These are phyloP conservation scores for Actinemys pallida DNA, from an alignment of 2,113 vertebrate genomes.

Conservation along the genomic window DNA sequence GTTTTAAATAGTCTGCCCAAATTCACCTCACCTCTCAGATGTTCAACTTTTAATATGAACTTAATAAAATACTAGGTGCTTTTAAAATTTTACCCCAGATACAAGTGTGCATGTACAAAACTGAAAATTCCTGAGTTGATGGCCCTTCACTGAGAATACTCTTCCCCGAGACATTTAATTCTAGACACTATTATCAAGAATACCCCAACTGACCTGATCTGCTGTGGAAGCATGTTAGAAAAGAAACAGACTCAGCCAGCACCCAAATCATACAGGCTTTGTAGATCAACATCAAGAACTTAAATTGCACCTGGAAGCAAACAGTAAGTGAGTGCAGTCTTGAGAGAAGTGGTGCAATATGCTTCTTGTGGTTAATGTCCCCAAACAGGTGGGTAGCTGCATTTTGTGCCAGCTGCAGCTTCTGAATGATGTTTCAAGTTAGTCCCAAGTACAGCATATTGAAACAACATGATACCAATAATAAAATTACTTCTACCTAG, in stretches of 20 bases:
- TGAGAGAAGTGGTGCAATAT: neutral
- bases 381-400: neutral
- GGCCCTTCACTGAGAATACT: neutral
- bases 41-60: constrained; percentile 34
- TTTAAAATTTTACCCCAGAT: neutral
- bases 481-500: neutral
- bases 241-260: neutral
- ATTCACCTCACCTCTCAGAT: neutral
- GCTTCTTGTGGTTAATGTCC: neutral
- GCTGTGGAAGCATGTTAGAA: neutral
- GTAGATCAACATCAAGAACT: neutral
- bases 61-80: neutral
- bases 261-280: neutral
- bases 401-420: fast-evolving
- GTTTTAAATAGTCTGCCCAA: constrained; percentile 17
- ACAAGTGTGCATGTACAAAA: neutral
- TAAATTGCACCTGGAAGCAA: neutral
- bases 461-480: neutral
- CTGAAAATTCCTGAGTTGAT: neutral
- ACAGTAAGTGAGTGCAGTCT: neutral
- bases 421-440: neutral
- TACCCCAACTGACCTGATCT: neutral
- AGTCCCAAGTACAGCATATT: neutral
- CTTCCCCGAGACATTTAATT: neutral
- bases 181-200: neutral